Conservation (phyloP, 2,888 invertebrate genomes). For the Ectemnius lituratus region DNA sequence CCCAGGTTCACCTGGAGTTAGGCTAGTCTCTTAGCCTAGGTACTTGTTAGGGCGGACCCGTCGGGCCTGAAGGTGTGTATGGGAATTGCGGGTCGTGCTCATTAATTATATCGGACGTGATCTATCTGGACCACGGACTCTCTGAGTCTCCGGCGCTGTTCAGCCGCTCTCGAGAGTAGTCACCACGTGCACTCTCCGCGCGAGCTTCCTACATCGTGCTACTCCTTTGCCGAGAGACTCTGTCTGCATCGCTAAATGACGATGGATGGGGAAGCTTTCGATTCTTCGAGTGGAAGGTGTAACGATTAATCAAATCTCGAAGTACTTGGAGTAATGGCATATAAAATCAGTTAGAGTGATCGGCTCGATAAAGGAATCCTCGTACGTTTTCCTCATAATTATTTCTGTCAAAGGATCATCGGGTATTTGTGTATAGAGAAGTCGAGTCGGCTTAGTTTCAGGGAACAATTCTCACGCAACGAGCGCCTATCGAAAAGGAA, state of each 20-base stretch:
- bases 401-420: too few relatives aligned
- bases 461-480: too few relatives aligned
- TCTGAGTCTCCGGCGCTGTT: constrained; percentile 27
- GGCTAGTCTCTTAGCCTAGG: constrained; percentile 49
- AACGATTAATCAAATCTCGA: not conserved
- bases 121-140: constrained; percentile 70
- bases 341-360: not conserved
- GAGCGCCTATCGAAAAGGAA: too few relatives aligned
- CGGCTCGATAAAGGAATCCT: too few relatives aligned
- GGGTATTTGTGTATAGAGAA: too few relatives aligned
- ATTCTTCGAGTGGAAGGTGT: not conserved
- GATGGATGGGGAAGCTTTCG: not conserved
- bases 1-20: constrained; percentile 49
- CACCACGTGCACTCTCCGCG: constrained; percentile 48
- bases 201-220: constrained; percentile 45
- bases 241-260: constrained; percentile 11
- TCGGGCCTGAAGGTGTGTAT: constrained; percentile 68
- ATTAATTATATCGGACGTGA: constrained; percentile 74
- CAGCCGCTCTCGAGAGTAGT: constrained; percentile 54
- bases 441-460: too few relatives aligned
- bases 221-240: constrained; percentile 6
- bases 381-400: too few relatives aligned
- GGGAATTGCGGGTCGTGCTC: constrained; percentile 73
- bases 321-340: not conserved
- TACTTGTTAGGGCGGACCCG: constrained; percentile 66